phyloP scores from a whole-genome alignment of 1,140 invertebrate genomes.

The Lerema accius region DNA sequence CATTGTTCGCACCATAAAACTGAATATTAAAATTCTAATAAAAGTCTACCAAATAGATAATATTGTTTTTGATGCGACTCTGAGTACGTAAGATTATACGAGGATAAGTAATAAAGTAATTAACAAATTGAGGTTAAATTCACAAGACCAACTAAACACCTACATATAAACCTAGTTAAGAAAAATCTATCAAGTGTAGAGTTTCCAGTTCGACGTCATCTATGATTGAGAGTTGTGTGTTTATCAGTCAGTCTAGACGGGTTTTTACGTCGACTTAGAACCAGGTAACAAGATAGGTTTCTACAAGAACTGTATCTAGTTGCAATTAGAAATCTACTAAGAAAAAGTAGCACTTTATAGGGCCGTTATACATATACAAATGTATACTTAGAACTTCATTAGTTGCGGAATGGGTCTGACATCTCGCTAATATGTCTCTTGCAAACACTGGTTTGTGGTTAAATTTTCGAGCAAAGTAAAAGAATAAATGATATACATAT shows the following conservation, averaged over 20 bases:
- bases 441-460: too few species aligned
- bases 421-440: too few species aligned
- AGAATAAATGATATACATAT: too few species aligned
- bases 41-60: too few species aligned
- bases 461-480: too few species aligned
- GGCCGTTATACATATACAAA: background rate
- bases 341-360: background rate
- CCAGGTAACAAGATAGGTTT: conserved; percentile 40
- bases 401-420: too few species aligned
- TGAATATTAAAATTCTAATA: background rate
- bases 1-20: conserved; percentile 3
- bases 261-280: conserved; percentile 42
- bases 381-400: too few species aligned
- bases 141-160: too few species aligned
- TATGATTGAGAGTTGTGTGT: conserved; percentile 21
- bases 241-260: conserved; percentile 44
- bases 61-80: too few species aligned
- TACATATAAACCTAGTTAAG: background rate
- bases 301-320: conserved; percentile 36
- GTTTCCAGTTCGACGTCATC: conserved; percentile 16
- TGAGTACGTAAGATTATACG: too few species aligned
- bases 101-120: too few species aligned
- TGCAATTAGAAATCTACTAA: conserved; percentile 43
- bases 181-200: conserved; percentile 6
- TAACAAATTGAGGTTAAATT: too few species aligned